A percentile compares a stretch with the other conserved stretches of the same genome.
These are phyloP conservation scores for Coelogynopora nodosa DNA, from an alignment of 2,888 invertebrate genomes.

Conservation along the genomic window DNA sequence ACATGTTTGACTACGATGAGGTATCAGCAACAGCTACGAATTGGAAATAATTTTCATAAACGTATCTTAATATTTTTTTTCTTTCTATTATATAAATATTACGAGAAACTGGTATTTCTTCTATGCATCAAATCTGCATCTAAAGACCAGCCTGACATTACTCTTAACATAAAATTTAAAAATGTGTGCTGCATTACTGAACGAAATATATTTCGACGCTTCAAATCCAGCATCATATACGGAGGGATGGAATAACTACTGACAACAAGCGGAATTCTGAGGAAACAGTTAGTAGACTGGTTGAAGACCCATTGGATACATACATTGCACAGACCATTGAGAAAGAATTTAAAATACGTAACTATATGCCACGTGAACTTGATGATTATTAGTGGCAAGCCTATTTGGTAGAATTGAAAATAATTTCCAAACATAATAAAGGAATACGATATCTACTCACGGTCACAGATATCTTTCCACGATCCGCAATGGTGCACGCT, in stretches of 20 bases:
- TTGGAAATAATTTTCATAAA: too few relatives aligned
- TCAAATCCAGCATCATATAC: neutral
- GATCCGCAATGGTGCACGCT: too few relatives aligned
- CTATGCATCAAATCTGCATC: too few relatives aligned
- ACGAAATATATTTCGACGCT: neutral
- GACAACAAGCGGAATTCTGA: neutral
- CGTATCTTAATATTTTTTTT: too few relatives aligned
- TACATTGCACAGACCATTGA: neutral
- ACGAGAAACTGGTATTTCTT: too few relatives aligned
- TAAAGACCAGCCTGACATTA: neutral
- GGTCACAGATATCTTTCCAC: neutral
- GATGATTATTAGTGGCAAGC: neutral
- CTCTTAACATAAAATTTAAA: neutral
- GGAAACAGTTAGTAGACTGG: neutral
- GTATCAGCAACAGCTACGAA: too few relatives aligned
- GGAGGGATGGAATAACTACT: neutral
- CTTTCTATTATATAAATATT: too few relatives aligned
- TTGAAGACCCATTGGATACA: neutral
- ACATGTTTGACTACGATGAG: too few relatives aligned
- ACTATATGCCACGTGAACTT: neutral
- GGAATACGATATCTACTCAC: neutral
- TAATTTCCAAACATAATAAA: neutral
- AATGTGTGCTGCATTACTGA: neutral
- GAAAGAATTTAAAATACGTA: neutral
- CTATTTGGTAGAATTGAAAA: neutral